phyloP scores from a whole-genome alignment of 2,797 vertebrate genomes.

The Geotrypetes seraphini region DNA sequence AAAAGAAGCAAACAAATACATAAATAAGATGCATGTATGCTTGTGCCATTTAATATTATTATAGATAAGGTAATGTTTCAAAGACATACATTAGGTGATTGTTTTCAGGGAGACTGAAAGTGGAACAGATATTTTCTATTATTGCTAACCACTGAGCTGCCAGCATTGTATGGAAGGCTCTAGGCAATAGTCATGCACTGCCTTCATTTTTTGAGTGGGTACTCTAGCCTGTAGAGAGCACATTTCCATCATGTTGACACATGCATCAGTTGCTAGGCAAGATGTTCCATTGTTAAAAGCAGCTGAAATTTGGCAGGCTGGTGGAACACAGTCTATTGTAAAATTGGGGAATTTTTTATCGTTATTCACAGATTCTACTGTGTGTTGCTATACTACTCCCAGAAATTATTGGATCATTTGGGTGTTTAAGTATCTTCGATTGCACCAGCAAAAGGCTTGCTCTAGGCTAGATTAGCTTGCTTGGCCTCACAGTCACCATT shows the following conservation, averaged over 20 bases:
- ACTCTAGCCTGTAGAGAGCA: slow-evolving; percentile 1
- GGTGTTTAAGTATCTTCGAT: too few species aligned
- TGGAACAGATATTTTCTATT: slow-evolving; percentile 16
- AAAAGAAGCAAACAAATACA: slow-evolving; percentile 9
- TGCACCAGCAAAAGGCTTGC: too few species aligned
- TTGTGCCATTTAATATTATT: too few species aligned
- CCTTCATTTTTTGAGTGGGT: slow-evolving; percentile 7
- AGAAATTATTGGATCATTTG: too few species aligned
- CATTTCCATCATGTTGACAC: slow-evolving; percentile 26
- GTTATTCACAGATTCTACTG: neutral
- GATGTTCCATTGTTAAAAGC: slow-evolving; percentile 20
- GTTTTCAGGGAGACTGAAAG: slow-evolving; percentile 17
- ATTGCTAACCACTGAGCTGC: slow-evolving; percentile 5
- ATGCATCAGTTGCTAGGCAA: slow-evolving; percentile 22
- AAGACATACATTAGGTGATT: slow-evolving; percentile 4
- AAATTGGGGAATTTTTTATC: too few species aligned
- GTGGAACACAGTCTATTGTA: neutral
- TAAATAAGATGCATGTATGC: too few species aligned
- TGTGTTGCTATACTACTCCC: neutral
- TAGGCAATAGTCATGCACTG: neutral
- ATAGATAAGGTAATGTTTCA: slow-evolving; percentile 11
- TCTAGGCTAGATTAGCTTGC: too few species aligned
- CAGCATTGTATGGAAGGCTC: neutral
- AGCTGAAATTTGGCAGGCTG: slow-evolving; percentile 26
- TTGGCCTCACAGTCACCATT: too few species aligned